Evolutionary conservation across 2,888 invertebrate genomes (phyloP), one percentile per base, ranked within the genome.

Genomic region (Sphaerophoria rueppellii): DNA sequence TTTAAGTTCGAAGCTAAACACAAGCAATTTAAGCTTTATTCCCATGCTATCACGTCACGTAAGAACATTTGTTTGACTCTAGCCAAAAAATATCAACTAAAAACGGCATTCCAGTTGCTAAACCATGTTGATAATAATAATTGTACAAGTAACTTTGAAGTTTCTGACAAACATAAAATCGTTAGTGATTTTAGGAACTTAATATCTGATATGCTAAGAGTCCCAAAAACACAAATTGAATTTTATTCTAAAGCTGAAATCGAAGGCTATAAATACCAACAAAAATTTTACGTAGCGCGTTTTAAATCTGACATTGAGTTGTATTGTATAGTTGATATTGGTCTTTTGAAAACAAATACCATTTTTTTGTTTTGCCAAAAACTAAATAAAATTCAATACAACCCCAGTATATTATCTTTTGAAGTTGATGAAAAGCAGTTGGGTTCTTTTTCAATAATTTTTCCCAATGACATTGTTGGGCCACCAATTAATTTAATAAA

Each of bases 221-320:
- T 40, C 6, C 40, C 50, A 16, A 14, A 4, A 14, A 7, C 14
- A n/a, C 16, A 63, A 24, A 9, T 81, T 60, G 40, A 81, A 69
- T 50, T 85, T 73, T 79, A 81, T n/a, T 57, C 67, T 12, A 63
- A 65, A 57, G n/a, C 73, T 35, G n/a, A 52, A 61, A 69, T 73
- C n/a, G 48, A 73, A 50, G 73, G 77, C 9, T 52, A 77, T 46
- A 40, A 77, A 60, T 85, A 81, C 65, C 65, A 57, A 57, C 37
- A 34, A 50, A 40, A 63, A 35, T 71, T 73, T 24, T 83, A 85
- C 57, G 32, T 85, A 43, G 74, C 74, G 4, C 24, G 40, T 6
- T 81, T 70, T n/a, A 61, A 78, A 48, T 14, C 52, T 46, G 83
- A 87, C 63, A 9, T 85, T 24, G 24, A 24, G 24, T 24, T 24